phyloP scores from a whole-genome alignment of 2,797 vertebrate genomes.

The Catostomus latipinnis region DNA sequence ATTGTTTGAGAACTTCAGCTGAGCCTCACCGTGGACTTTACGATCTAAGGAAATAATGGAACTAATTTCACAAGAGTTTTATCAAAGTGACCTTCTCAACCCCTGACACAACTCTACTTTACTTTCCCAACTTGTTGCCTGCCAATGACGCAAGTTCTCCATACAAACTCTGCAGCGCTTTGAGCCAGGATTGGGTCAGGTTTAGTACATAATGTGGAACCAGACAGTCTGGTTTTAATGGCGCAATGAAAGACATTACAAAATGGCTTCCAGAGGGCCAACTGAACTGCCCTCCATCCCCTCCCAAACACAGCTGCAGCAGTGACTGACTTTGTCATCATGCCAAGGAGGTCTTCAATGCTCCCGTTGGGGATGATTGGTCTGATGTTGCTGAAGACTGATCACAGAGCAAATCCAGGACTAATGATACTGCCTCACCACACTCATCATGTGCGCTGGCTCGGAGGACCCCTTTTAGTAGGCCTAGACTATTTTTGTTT shows the following conservation, averaged over 20 bases:
- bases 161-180: slow-evolving; percentile 10
- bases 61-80: not conserved
- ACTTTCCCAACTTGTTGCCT: slow-evolving; percentile 37
- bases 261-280: slow-evolving; percentile 42
- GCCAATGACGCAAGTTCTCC: slow-evolving; percentile 26
- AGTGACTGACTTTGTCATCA: slow-evolving; percentile 27
- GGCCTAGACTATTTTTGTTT: slow-evolving; percentile 35
- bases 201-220: slow-evolving; percentile 28
- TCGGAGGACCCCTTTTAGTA: not conserved
- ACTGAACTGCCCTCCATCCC: slow-evolving; percentile 18
- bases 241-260: slow-evolving; percentile 50
- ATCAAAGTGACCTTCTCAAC: slow-evolving; percentile 29
- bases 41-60: slow-evolving; percentile 1
- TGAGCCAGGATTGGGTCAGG: slow-evolving; percentile 18
- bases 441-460: slow-evolving; percentile 12
- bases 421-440: slow-evolving; percentile 41
- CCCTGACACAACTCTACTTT: slow-evolving; percentile 43
- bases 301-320: slow-evolving; percentile 54
- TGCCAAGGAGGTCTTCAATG: slow-evolving; percentile 18
- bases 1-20: not conserved
- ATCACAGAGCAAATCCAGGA: slow-evolving; percentile 33
- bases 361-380: slow-evolving; percentile 1
- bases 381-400: slow-evolving; percentile 17
- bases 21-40: slow-evolving; percentile 3
- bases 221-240: slow-evolving; percentile 56